A percentile compares a stretch with the other conserved stretches of the same genome.
phyloP scores from a whole-genome alignment of 2,113 vertebrate genomes.

The Antennarius striatus region DNA sequence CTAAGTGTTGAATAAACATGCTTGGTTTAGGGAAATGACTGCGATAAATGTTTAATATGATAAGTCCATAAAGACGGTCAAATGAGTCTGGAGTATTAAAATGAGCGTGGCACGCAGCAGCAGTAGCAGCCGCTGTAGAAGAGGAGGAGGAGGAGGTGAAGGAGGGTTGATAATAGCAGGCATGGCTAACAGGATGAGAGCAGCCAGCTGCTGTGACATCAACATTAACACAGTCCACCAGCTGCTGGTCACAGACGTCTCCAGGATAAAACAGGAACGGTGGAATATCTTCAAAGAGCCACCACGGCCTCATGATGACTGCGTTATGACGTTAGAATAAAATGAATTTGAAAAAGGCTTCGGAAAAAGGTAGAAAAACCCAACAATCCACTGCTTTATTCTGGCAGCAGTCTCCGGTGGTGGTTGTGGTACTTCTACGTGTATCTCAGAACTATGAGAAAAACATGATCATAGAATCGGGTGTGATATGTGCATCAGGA shows the following conservation, averaged over 20 bases:
- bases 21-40: slow-evolving; percentile 79
- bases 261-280: slow-evolving; percentile 61
- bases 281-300: slow-evolving; percentile 46
- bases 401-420: too few species aligned
- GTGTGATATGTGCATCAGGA: too few species aligned
- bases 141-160: slow-evolving; percentile 7
- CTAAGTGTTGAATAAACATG: slow-evolving; percentile 81
- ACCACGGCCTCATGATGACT: slow-evolving; percentile 45
- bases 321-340: slow-evolving; percentile 20
- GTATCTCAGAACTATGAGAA: too few species aligned
- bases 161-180: slow-evolving; percentile 59
- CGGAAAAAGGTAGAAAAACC: too few species aligned
- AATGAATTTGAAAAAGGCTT: background rate
- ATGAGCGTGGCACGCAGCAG: slow-evolving; percentile 67
- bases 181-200: slow-evolving; percentile 75
- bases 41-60: slow-evolving; percentile 81
- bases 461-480: too few species aligned
- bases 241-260: slow-evolving; percentile 70
- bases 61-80: slow-evolving; percentile 79
- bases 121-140: slow-evolving; percentile 43
- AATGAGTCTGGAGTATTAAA: slow-evolving; percentile 78
- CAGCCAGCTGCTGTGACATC: slow-evolving; percentile 78
- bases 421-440: too few species aligned
- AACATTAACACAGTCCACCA: slow-evolving; percentile 72
- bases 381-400: too few species aligned